Evolutionary conservation across 1,140 invertebrate species (phyloP), one percentile per base, ranked within the genome.

Genomic region (Arion vulgaris): DNA sequence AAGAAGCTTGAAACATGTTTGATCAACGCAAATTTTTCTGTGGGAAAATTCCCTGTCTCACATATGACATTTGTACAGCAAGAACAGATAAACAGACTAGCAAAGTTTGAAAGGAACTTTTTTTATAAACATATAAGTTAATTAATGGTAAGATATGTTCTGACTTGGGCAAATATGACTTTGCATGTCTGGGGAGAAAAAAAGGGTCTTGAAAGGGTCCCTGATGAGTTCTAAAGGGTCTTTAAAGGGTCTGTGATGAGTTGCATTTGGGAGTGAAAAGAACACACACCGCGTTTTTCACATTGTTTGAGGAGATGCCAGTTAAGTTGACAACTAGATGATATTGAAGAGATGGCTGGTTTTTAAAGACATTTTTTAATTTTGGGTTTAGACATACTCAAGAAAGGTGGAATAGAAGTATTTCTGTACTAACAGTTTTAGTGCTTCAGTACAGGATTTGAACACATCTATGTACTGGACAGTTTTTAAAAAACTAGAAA

Each of bases 191-290:
- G 93, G n/a, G n/a, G n/a, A n/a, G n/a, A n/a, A n/a, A n/a, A n/a
- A 94, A 51, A 93, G 95, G n/a, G n/a, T n/a, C n/a, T n/a, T n/a
- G n/a, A n/a, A n/a, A n/a, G n/a, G n/a, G n/a, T n/a, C n/a, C n/a
- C n/a, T n/a, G n/a, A n/a, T n/a, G n/a, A n/a, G n/a, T n/a, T n/a
- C n/a, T n/a, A n/a, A n/a, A n/a, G n/a, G n/a, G n/a, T n/a, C n/a
- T n/a, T n/a, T n/a, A n/a, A n/a, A n/a, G n/a, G 0, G 94, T 89
- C 1, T 82, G 94, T 69, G 93, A 96, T 78, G 96, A 98, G 89
- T 93, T 99, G 94, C 96, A 83, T 99, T 99, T n/a, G 9, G 98
- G 99, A 9, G 97, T 98, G 0, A 99, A 99, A 93, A 99, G 99
- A 15, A 99, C 99, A 94, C 49, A 99, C 98, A 98, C 99, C 93